phyloP scores from a whole-genome alignment of 2,113 vertebrate species.

The Clarias magur region DNA sequence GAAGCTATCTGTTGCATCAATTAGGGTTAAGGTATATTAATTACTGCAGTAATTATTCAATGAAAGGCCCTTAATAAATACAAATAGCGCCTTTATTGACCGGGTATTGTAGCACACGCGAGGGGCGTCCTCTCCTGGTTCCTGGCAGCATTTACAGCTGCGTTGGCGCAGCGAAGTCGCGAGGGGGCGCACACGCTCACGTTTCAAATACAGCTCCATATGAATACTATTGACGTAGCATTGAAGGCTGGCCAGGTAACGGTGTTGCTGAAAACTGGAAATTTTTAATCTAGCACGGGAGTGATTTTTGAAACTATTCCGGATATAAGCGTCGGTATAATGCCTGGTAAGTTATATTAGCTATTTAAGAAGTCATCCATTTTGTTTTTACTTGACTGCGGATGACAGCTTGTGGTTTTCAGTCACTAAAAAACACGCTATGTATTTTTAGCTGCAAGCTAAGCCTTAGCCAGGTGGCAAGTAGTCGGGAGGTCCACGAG shows the following conservation, averaged over 20 bases:
- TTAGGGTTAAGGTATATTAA: no score
- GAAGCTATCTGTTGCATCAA: no score
- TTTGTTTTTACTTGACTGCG: not conserved
- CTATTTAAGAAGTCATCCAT: not conserved
- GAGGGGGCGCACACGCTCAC: conserved; percentile 25
- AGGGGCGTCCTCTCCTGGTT: not conserved
- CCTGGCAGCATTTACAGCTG: not conserved
- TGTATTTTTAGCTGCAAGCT: conserved; percentile 18
- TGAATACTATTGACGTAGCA: conserved; percentile 49
- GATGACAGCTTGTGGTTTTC: not conserved
- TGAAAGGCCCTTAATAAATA: no score
- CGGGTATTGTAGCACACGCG: no score
- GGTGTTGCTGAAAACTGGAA: conserved; percentile 41
- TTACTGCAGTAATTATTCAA: no score
- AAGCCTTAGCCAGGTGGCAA: not conserved
- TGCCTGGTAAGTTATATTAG: conserved; percentile 46
- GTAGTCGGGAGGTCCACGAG: not conserved
- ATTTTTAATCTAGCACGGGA: conserved; percentile 30
- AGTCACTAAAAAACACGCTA: not conserved
- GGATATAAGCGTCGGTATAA: conserved; percentile 18
- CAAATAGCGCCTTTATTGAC: no score
- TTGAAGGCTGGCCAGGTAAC: conserved; percentile 53
- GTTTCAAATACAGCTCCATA: conserved; percentile 48
- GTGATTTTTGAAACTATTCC: conserved; percentile 25
- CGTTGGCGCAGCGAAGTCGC: not conserved